These are phyloP conservation scores for Cataglyphis albicans DNA, from an alignment of 2,888 invertebrate species.

Conservation along the genomic window DNA sequence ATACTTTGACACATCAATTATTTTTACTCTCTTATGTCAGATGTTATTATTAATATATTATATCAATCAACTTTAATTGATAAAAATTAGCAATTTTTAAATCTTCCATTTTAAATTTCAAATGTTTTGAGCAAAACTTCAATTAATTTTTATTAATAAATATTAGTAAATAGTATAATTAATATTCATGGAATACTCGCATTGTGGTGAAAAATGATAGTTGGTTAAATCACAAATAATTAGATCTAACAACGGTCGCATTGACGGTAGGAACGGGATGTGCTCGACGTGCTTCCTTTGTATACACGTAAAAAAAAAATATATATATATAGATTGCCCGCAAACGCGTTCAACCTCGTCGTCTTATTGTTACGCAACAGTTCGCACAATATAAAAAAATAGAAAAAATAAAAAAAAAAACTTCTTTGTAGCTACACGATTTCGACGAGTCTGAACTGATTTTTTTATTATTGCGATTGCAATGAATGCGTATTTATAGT, in stretches of 20 bases:
- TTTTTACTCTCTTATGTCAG: neutral
- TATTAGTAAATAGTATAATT: slow-evolving; percentile 1
- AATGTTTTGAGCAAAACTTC: neutral
- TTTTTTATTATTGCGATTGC: slow-evolving; percentile 58
- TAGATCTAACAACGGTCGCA: slow-evolving; percentile 1
- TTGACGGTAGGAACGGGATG: neutral
- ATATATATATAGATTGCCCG: slow-evolving; percentile 26
- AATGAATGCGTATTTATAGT: slow-evolving; percentile 58
- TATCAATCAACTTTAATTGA: no score
- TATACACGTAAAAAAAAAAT: slow-evolving; percentile 21
- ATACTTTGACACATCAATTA: neutral
- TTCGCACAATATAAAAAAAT: neutral
- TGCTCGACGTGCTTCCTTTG: slow-evolving; percentile 56
- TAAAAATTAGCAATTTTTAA: neutral
- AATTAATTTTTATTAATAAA: neutral
- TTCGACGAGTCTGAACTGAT: slow-evolving; percentile 57
- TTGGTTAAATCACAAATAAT: neutral
- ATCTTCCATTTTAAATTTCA: neutral
- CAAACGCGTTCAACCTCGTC: slow-evolving; percentile 68
- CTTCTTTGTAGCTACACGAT: slow-evolving; percentile 51
- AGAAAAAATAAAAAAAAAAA: neutral
- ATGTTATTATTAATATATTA: no score
- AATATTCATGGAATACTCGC: neutral
- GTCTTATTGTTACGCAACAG: slow-evolving; percentile 53
- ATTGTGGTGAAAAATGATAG: neutral